phyloP scores from a whole-genome alignment of 2,797 vertebrate genomes.

The Capromys pilorides region DNA sequence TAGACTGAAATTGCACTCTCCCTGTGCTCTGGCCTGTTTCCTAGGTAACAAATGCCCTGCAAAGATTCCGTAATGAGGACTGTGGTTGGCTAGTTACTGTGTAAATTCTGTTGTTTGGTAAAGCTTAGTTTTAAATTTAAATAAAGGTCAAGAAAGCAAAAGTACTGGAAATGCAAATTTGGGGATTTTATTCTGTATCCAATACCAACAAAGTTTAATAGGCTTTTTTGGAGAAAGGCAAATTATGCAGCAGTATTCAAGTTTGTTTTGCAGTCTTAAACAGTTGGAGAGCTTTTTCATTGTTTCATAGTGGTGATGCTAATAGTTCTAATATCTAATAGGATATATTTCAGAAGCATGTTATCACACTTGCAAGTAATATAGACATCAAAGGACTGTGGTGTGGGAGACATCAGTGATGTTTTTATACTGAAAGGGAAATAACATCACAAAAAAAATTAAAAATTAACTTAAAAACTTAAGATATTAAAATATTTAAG shows the following conservation, averaged over 20 bases:
- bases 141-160: constrained; percentile 78
- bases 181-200: constrained; percentile 69
- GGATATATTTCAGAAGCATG: constrained; percentile 53
- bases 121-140: constrained; percentile 79
- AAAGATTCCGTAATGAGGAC: constrained; percentile 82
- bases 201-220: constrained; percentile 59
- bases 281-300: constrained; percentile 43
- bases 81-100: constrained; percentile 81
- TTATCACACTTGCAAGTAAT: constrained; percentile 35
- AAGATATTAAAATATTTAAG: constrained; percentile 29
- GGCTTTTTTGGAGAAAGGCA: constrained; percentile 66
- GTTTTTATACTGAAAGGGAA: constrained; percentile 51
- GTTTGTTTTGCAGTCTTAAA: constrained; percentile 56
- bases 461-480: constrained; percentile 44
- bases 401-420: background rate
- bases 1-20: constrained; percentile 80
- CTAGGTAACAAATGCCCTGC: constrained; percentile 80
- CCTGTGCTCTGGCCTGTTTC: constrained; percentile 81
- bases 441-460: constrained; percentile 39
- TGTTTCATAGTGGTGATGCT: constrained; percentile 12
- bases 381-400: constrained; percentile 3
- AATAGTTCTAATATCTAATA: constrained; percentile 10
- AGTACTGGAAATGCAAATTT: constrained; percentile 68
- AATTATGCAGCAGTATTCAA: constrained; percentile 52
- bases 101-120: constrained; percentile 81